phyloP scores from a whole-genome alignment of 1,140 invertebrate species.

The Colletes gigas region DNA sequence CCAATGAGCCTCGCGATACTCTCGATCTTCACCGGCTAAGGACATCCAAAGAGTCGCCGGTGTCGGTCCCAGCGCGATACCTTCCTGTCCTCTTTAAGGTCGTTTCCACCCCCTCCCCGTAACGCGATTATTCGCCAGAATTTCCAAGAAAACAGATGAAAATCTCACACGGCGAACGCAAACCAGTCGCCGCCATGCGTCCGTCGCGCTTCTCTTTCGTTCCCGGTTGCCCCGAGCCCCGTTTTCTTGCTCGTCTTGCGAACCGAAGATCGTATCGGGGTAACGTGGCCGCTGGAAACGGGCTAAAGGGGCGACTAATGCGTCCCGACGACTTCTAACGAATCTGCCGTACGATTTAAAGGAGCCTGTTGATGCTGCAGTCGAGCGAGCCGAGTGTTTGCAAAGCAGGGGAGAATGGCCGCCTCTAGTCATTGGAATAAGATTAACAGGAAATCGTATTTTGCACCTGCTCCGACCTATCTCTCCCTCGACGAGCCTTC shows the following conservation, averaged over 20 bases:
- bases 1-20: not conserved
- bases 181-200: conserved; percentile 65
- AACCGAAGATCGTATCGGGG: conserved; percentile 68
- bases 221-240: not conserved
- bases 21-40: not conserved
- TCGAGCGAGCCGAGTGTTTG: not conserved
- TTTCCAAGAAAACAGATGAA: conserved; percentile 76
- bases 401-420: not conserved
- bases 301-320: conserved; percentile 67
- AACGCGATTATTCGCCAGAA: conserved; percentile 35
- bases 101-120: not conserved
- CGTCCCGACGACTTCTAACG: conserved; percentile 63
- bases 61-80: not conserved
- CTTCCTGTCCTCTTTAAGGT: conserved; percentile 10
- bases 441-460: conserved; percentile 36
- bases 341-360: conserved; percentile 55
- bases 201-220: conserved; percentile 28
- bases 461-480: conserved; percentile 36
- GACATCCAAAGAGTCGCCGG: not conserved
- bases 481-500: not conserved
- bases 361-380: conserved; percentile 21
- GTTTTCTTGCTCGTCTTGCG: not conserved
- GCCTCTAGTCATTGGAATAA: conserved; percentile 14
- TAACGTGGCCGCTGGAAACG: conserved; percentile 49
- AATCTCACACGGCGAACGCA: conserved; percentile 70